phyloP scores from a whole-genome alignment of 2,113 vertebrate species.

The Tachycineta bicolor region DNA sequence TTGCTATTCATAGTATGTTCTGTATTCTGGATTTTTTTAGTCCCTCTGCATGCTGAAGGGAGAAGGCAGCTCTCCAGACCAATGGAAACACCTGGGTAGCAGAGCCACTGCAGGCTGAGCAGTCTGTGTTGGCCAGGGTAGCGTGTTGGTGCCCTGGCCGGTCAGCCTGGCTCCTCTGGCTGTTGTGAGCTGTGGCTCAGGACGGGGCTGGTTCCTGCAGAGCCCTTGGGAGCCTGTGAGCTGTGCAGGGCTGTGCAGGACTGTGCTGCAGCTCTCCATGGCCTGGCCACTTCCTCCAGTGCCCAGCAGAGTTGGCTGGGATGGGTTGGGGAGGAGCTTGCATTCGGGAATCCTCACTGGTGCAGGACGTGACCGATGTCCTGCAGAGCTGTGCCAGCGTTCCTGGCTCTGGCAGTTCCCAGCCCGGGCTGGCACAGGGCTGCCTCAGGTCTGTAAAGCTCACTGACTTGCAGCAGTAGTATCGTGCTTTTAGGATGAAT shows the following conservation, averaged over 20 bases:
- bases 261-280: background rate
- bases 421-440: background rate
- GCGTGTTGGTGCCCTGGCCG: background rate
- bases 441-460: background rate
- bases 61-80: background rate
- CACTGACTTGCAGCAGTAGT: background rate
- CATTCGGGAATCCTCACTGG: fast-evolving
- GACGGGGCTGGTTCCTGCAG: background rate
- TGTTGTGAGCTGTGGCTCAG: background rate
- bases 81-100: background rate
- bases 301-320: background rate
- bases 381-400: background rate
- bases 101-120: fast-evolving
- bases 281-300: background rate
- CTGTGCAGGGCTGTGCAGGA: background rate
- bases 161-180: background rate
- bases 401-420: background rate
- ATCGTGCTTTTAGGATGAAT: background rate
- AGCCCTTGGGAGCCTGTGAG: background rate
- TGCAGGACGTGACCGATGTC: background rate
- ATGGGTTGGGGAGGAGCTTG: background rate
- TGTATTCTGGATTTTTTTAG: background rate
- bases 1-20: background rate
- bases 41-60: background rate
- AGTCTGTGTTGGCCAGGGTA: background rate